Conservation (phyloP, 2,113 vertebrate genomes). For the Festucalex cinctus region DNA sequence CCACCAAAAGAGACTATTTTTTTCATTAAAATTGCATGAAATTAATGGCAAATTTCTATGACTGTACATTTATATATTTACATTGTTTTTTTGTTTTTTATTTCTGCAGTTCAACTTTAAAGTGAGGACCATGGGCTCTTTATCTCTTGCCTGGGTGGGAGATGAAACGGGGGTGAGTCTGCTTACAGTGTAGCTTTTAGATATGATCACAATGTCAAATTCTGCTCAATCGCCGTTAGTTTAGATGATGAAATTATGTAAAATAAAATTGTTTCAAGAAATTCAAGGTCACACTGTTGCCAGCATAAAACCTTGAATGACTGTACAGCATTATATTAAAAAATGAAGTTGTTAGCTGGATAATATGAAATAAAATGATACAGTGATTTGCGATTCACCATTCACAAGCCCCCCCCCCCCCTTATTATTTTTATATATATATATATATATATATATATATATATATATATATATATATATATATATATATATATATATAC, state of each 20-base stretch:
- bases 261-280: too few species aligned
- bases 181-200: not conserved
- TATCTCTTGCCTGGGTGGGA: constrained; percentile 87
- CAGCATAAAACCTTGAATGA: not conserved
- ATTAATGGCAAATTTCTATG: not conserved
- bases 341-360: too few species aligned
- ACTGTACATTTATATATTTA: not conserved
- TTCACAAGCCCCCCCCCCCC: too few species aligned
- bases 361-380: too few species aligned
- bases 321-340: not conserved
- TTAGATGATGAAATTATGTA: too few species aligned
- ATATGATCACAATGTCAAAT: not conserved
- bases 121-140: constrained; percentile 76
- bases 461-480: too few species aligned
- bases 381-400: too few species aligned
- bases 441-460: too few species aligned
- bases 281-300: not conserved
- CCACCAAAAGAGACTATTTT: too few species aligned
- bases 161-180: constrained; percentile 84
- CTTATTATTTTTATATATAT: too few species aligned
- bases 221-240: not conserved
- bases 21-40: too few species aligned
- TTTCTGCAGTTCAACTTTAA: constrained; percentile 76
- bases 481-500: too few species aligned
- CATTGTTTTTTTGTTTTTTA: not conserved